Conservation (phyloP, 1,140 invertebrate genomes). For the Drosophila oshimai region DNA sequence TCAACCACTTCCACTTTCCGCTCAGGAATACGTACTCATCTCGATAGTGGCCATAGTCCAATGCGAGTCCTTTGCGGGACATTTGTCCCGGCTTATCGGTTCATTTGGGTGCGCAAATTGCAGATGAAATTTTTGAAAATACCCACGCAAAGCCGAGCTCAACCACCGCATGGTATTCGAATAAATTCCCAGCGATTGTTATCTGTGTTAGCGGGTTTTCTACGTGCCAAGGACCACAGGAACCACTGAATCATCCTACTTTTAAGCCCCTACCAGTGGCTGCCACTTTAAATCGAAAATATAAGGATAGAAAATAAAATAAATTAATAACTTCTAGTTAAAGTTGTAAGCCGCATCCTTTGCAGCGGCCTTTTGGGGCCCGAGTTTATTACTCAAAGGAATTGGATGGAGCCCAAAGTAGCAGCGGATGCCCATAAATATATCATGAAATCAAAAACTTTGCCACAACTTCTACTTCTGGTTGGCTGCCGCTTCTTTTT, state of each 20-base stretch:
- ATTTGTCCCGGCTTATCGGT: slow-evolving; percentile 49
- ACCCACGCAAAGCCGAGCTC: neutral
- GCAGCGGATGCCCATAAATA: slow-evolving; percentile 73
- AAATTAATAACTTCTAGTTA: slow-evolving; percentile 53
- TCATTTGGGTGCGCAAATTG: slow-evolving; percentile 31
- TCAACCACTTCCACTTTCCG: neutral
- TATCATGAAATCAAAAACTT: slow-evolving; percentile 80
- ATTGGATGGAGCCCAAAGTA: slow-evolving; percentile 41
- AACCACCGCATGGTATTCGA: slow-evolving; percentile 10
- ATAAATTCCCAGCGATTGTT: slow-evolving; percentile 16
- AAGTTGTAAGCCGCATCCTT: slow-evolving; percentile 35
- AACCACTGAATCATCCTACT: slow-evolving; percentile 14
- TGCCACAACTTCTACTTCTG: slow-evolving; percentile 62
- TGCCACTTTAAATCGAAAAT: slow-evolving; percentile 41
- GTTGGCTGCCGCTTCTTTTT: slow-evolving; percentile 45
- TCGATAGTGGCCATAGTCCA: neutral
- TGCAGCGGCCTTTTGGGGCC: slow-evolving; percentile 12
- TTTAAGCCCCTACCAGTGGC: neutral
- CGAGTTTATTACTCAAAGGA: slow-evolving; percentile 78
- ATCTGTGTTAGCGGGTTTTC: slow-evolving; percentile 21
- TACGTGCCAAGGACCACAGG: slow-evolving; percentile 15
- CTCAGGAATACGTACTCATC: neutral
- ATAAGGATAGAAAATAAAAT: neutral
- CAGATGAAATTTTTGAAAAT: slow-evolving; percentile 15
- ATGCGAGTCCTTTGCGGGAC: neutral